These are phyloP conservation scores for Malurus cyaneus DNA, from an alignment of 2,113 vertebrate species.

Conservation along the genomic window DNA sequence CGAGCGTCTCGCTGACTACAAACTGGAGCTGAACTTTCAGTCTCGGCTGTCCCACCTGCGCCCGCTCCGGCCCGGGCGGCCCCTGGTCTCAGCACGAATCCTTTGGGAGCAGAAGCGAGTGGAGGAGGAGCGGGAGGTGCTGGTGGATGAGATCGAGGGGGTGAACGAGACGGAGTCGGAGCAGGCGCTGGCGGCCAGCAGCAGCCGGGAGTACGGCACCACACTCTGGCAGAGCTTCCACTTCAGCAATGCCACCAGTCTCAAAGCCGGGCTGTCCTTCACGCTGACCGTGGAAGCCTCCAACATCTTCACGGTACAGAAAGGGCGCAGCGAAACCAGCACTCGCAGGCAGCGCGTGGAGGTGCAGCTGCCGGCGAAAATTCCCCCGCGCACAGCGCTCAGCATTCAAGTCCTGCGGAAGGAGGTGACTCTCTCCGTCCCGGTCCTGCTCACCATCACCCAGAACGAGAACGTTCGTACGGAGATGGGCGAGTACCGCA, in stretches of 20 bases:
- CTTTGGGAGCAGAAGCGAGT: conserved; percentile 61
- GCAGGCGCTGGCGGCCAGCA: conserved; percentile 41
- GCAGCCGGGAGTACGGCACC: conserved; percentile 57
- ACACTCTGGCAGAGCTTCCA: conserved; percentile 62
- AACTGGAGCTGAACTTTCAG: conserved; percentile 39
- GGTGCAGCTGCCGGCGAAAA: conserved; percentile 49
- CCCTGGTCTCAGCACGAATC: background rate
- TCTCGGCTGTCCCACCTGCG: conserved; percentile 56
- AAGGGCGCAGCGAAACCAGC: conserved; percentile 46
- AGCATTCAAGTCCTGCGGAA: conserved; percentile 55
- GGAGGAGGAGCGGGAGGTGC: conserved; percentile 55
- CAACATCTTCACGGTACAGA: conserved; percentile 58
- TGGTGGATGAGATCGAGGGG: conserved; percentile 66
- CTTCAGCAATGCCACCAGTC: conserved; percentile 58
- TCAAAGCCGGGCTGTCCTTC: conserved; percentile 59
- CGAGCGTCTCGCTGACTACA: conserved; percentile 21
- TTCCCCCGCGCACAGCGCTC: conserved; percentile 33
- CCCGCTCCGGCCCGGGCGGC: conserved; percentile 8
- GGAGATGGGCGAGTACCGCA: conserved; percentile 57
- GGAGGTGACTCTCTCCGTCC: conserved; percentile 39
- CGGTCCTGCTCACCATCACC: conserved; percentile 56
- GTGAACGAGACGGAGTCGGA: conserved; percentile 55
- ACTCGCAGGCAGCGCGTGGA: conserved; percentile 41
- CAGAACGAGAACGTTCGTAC: conserved; percentile 42
- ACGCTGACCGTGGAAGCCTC: conserved; percentile 38